phyloP scores from a whole-genome alignment of 2,888 invertebrate species.

The Ganaspis brasiliensis region DNA sequence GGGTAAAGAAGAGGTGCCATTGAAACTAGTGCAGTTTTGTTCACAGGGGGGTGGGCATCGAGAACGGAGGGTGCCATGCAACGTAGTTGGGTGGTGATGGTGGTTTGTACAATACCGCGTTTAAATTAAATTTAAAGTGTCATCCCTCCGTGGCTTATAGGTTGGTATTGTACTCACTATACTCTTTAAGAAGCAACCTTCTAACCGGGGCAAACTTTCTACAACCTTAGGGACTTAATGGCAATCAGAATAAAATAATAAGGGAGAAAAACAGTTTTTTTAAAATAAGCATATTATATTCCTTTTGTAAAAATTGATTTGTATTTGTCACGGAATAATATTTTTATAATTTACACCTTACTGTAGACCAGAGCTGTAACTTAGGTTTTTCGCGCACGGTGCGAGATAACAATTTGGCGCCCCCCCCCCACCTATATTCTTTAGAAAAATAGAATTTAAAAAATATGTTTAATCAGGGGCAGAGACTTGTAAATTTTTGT shows the following conservation, averaged over 20 bases:
- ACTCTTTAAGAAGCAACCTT: constrained; percentile 13
- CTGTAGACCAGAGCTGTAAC: too few species aligned
- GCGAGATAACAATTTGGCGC: too few species aligned
- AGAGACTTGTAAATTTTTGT: too few species aligned
- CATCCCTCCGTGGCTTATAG: constrained; percentile 70
- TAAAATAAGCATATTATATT: too few species aligned
- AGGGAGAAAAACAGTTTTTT: too few species aligned
- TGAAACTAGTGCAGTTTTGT: constrained; percentile 62
- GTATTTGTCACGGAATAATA: too few species aligned
- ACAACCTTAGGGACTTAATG: not conserved
- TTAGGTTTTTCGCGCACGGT: too few species aligned
- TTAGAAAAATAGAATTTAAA: too few species aligned
- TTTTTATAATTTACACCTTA: too few species aligned
- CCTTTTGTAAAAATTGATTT: too few species aligned
- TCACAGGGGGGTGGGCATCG: constrained; percentile 56
- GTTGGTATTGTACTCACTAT: constrained; percentile 62
- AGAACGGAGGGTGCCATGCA: constrained; percentile 55
- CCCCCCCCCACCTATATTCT: too few species aligned
- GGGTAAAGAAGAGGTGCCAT: constrained; percentile 54
- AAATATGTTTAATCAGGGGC: too few species aligned
- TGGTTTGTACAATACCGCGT: constrained; percentile 69
- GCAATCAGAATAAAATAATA: not conserved
- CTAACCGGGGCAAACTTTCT: constrained; percentile 19
- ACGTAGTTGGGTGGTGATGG: constrained; percentile 55
- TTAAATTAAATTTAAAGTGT: constrained; percentile 77